Base-by-base conservation (phyloP, 1,140 invertebrate genomes). In the Apis cerana region DNA sequence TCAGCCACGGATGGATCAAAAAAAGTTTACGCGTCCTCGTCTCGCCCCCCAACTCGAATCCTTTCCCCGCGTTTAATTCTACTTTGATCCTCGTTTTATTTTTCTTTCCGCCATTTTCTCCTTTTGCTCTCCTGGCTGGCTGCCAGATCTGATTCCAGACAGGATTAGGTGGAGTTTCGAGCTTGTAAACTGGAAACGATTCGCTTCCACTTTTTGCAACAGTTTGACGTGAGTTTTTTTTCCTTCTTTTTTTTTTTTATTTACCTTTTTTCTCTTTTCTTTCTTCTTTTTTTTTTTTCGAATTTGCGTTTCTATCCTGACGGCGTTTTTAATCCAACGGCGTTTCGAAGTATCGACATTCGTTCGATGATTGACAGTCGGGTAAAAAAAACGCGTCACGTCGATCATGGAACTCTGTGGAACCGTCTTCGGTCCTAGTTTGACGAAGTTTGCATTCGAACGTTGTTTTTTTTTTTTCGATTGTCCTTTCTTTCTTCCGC, bases 291-390 rank as follows among this genome's bases (percentile, higher is more conserved):
- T 27, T 3, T 9, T n/a, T 11, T 17, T 17, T 17, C 15, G 8
- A 65, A 43, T 50, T 17, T 50, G 58, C n/a, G 17, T 54, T 21
- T 15, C n/a, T n/a, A 43, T 54, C 50, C 59, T 8, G 23, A 9
- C n/a, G 17, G 12, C 11, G n/a, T 8, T 62, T 75, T 75, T 62
- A 61, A 75, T 75, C 74, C n/a, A 61, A 48, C 52, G 52, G 12
- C 12, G 54, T 54, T 43, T n/a, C 58, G 27, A 21, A 58, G 54
- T 23, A 62, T 62, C 74, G 59, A 75, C 43, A 58, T n/a, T 43
- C 62, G 58, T 27, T 62, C n/a, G 43, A 75, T 27, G 74, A 61
- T 48, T 50, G 33, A 62, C 17, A 48, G 13, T 12, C 61, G 10
- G 58, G 71, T 11, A 15, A 33, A 59, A 74, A 59, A 74, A 59